These are phyloP conservation scores for Papilio polyxenes DNA, from an alignment of 1,140 invertebrate species.

Conservation along the genomic window DNA sequence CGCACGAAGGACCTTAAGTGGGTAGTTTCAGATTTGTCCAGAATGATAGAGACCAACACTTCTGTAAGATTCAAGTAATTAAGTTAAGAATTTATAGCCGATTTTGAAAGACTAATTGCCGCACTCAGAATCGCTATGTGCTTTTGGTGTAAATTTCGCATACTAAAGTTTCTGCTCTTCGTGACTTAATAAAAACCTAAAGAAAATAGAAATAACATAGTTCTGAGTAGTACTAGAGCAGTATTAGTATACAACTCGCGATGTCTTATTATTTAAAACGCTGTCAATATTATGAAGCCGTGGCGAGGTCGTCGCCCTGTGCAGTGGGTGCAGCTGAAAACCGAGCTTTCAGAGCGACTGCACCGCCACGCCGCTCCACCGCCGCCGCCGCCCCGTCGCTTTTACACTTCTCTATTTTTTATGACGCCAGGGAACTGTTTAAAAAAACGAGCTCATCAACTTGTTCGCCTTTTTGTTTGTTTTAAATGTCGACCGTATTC, in stretches of 20 bases:
- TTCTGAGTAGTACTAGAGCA: too few species aligned
- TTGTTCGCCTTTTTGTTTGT: conserved; percentile 20
- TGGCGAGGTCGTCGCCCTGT: conserved; percentile 60
- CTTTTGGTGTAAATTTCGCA: not conserved
- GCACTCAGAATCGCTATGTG: too few species aligned
- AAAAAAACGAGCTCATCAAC: conserved; percentile 22
- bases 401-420: conserved; percentile 34
- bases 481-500: conserved; percentile 15
- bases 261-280: conserved; percentile 6
- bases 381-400: not conserved
- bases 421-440: conserved; percentile 34
- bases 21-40: not conserved
- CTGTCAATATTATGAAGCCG: not conserved
- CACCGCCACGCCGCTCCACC: conserved; percentile 36
- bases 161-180: not conserved
- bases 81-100: too few species aligned
- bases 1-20: not conserved
- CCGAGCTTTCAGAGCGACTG: conserved; percentile 60
- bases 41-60: not conserved
- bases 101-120: not conserved
- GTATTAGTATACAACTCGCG: not conserved
- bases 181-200: not conserved
- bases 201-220: not conserved
- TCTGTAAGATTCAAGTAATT: too few species aligned
- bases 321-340: conserved; percentile 67